These are phyloP conservation scores for Aptenodytes patagonicus DNA, from an alignment of 2,113 vertebrate species.

Conservation along the genomic window DNA sequence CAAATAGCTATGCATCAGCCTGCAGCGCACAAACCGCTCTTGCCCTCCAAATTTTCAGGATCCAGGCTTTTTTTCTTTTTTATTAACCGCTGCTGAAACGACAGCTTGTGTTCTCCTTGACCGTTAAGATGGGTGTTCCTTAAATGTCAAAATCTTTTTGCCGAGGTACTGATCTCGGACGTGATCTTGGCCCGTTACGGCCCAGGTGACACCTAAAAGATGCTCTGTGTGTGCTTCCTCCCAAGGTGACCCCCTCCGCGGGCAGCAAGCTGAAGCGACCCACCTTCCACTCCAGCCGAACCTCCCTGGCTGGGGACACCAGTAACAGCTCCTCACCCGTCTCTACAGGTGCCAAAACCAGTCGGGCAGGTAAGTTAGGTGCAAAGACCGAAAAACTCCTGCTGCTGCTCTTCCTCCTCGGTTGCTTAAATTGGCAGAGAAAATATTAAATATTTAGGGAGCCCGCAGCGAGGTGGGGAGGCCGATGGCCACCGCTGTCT, in stretches of 20 bases:
- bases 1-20: neutral
- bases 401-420: fast-evolving
- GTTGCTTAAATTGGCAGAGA: neutral
- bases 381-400: neutral
- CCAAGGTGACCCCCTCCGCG: slow-evolving; percentile 79
- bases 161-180: fast-evolving
- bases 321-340: slow-evolving; percentile 81
- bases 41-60: neutral
- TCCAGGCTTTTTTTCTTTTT: neutral
- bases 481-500: neutral
- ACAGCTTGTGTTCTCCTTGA: slow-evolving; percentile 26
- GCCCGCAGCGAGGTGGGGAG: fast-evolving
- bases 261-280: slow-evolving; percentile 92
- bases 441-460: fast-evolving
- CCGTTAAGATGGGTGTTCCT: slow-evolving; percentile 55
- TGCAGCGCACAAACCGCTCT: neutral
- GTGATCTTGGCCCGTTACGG: fast-evolving
- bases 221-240: slow-evolving; percentile 26
- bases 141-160: neutral
- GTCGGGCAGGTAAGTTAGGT: slow-evolving; percentile 78
- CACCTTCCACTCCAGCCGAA: slow-evolving; percentile 92
- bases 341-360: slow-evolving; percentile 80
- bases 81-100: neutral
- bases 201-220: neutral
- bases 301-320: slow-evolving; percentile 91